A percentile compares a stretch with the other conserved stretches of the same genome.
These are phyloP conservation scores for Oscheius sp. DNA, from an alignment of 2,888 invertebrate species.

Conservation along the genomic window DNA sequence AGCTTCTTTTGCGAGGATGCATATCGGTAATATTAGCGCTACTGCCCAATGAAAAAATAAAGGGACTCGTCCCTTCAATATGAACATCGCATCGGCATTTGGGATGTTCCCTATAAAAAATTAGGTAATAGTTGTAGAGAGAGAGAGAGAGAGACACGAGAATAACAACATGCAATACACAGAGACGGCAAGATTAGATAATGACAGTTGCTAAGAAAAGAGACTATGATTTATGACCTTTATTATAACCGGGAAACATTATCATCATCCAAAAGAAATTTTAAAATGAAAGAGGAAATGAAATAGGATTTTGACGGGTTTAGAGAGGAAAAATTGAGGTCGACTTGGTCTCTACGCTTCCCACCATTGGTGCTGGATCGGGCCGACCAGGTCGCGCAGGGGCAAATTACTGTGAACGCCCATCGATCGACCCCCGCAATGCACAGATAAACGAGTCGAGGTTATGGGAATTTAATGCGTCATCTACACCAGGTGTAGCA, in stretches of 20 bases:
- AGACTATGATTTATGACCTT: neutral
- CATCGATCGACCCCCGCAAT: constrained; percentile 33
- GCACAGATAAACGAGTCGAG: constrained; percentile 35
- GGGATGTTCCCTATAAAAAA: constrained; percentile 16
- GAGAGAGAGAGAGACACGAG: neutral
- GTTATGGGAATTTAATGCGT: constrained; percentile 30
- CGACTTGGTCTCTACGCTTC: constrained; percentile 20
- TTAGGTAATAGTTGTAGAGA: neutral
- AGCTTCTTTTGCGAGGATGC: constrained; percentile 44
- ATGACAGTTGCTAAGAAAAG: too few species aligned
- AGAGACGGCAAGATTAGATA: neutral
- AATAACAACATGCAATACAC: constrained; percentile 2
- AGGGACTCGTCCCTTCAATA: constrained; percentile 26
- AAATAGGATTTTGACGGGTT: constrained; percentile 4
- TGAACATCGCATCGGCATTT: constrained; percentile 30
- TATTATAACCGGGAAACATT: neutral
- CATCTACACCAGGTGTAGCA: constrained; percentile 3
- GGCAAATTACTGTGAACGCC: constrained; percentile 36
- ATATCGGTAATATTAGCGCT: constrained; percentile 18
- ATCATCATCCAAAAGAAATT: neutral
- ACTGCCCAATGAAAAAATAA: constrained; percentile 31
- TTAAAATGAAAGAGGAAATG: neutral
- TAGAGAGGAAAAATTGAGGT: constrained; percentile 24
- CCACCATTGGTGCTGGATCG: constrained; percentile 23
- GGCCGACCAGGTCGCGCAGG: constrained; percentile 36